Conservation (phyloP, 2,888 invertebrate species). For the Thecophora atra region DNA sequence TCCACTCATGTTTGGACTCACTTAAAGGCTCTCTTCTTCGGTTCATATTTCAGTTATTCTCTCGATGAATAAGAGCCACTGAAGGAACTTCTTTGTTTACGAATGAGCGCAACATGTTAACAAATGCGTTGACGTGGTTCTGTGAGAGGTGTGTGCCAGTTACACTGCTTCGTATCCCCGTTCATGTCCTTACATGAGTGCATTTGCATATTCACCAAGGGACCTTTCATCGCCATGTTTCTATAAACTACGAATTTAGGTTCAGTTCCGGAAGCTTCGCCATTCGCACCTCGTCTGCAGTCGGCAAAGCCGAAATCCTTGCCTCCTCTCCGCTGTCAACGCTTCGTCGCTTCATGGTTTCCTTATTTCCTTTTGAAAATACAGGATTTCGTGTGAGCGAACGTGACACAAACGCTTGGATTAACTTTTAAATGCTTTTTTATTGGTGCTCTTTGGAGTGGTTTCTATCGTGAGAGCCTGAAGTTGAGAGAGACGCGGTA, state of each 20-base stretch:
- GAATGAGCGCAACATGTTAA: constrained; percentile 20
- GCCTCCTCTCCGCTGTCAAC: constrained; percentile 15
- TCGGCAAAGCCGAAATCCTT: constrained; percentile 17
- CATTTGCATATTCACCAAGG: constrained; percentile 37
- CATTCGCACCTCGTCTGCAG: constrained; percentile 29
- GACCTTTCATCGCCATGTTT: constrained; percentile 46
- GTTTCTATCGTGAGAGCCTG: background rate
- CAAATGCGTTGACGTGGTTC: constrained; percentile 6
- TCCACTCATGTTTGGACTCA: background rate
- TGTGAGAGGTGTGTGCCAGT: background rate
- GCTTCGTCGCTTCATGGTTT: too few relatives aligned
- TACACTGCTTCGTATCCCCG: background rate
- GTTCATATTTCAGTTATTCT: background rate
- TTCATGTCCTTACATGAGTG: constrained; percentile 24
- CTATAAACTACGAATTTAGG: constrained; percentile 39
- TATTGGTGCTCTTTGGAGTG: constrained; percentile 47
- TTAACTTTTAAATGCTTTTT: constrained; percentile 53
- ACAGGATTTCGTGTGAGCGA: constrained; percentile 40
- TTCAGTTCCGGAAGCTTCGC: constrained; percentile 23
- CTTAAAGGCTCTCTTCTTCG: background rate
- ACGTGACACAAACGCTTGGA: constrained; percentile 52
- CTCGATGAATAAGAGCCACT: background rate
- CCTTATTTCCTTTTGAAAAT: constrained; percentile 25
- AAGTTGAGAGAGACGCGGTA: constrained; percentile 19
- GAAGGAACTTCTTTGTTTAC: constrained; percentile 31